Base-by-base conservation (phyloP, 2,888 invertebrate genomes). In the Hypselothyrea guttata region DNA sequence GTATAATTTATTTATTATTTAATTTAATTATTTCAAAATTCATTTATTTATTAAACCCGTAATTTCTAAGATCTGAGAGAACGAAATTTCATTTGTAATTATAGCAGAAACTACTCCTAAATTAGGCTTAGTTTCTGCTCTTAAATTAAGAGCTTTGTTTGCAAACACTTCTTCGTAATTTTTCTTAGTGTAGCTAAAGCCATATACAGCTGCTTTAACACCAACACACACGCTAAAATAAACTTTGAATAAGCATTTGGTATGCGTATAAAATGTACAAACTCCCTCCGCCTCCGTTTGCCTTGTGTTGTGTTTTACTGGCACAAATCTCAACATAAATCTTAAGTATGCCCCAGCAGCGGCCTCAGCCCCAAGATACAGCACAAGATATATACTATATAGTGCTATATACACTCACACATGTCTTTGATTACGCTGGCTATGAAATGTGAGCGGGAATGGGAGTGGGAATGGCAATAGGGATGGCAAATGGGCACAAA, bases 231-330 rank as follows among this genome's bases (percentile, higher is more conserved):
- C 57, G 70, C 70, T 56, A 60, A 76, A 74, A 85, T 84, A 78
- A 79, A 74, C 82, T 82, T 84, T 84, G 84, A 84, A 75, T 78
- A 86, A 84, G 71, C 78, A 86, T 84, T 84, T 76, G 62, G 66
- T 70, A 74, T 66, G 71, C 62, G 71, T 64, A 67, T 59, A 68
- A 79, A 71, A 59, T 63, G 70, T 55, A 41, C 15, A n/a, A 12
- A 9, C 18, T 22, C 4, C 16, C 8, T n/a, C 4, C 2, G 3
- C 8, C 38, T 37, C 12, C 44, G 22, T 22, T 2, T 22, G 22
- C 51, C 63, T 54, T 75, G 71, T 64, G 58, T 56, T 53, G 58
- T 70, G 63, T 56, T 70, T 61, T 73, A 70, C 68, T 73, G 71
- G 59, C 71, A 62, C 72, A 72, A 84, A 82, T 82, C 82, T 84